Conservation (phyloP, 2,888 invertebrate genomes). For the Callyntrura guangdongensis region DNA sequence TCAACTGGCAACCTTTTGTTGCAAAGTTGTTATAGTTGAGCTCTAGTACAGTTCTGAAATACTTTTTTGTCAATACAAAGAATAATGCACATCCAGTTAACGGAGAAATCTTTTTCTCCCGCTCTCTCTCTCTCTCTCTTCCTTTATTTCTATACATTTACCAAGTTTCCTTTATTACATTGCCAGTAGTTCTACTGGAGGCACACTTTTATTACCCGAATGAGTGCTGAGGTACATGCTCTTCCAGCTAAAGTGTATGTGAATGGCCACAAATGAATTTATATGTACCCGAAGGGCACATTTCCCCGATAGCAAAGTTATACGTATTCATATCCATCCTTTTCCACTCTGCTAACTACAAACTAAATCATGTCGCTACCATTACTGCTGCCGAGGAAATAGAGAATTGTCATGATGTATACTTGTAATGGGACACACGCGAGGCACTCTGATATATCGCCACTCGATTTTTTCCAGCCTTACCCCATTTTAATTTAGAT, state of each 20-base stretch:
- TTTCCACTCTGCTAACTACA: neutral
- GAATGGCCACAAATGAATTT: conserved; percentile 52
- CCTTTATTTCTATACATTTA: neutral
- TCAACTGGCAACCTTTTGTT: neutral
- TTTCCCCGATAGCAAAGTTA: conserved; percentile 45
- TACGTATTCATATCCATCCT: conserved; percentile 43
- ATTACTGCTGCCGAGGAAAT: neutral
- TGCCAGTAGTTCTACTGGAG: too few relatives aligned
- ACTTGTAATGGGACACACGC: conserved; percentile 38
- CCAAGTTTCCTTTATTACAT: neutral
- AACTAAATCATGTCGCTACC: conserved; percentile 53
- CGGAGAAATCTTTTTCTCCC: neutral
- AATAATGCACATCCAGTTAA: conserved; percentile 15
- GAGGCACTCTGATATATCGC: conserved; percentile 54
- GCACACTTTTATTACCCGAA: conserved; percentile 20
- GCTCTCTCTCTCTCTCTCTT: neutral
- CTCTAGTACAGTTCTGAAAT: neutral
- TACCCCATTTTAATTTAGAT: conserved; percentile 65
- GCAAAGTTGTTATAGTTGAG: neutral
- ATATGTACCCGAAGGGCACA: conserved; percentile 34
- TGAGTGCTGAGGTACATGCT: too few relatives aligned
- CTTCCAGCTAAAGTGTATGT: conserved; percentile 1
- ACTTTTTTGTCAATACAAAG: conserved; percentile 44
- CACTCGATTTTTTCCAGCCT: conserved; percentile 33
- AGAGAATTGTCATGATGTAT: conserved; percentile 24